Evolutionary conservation across 2,797 vertebrate genomes (phyloP).

Genomic region (Peromyscus attwateri): DNA sequence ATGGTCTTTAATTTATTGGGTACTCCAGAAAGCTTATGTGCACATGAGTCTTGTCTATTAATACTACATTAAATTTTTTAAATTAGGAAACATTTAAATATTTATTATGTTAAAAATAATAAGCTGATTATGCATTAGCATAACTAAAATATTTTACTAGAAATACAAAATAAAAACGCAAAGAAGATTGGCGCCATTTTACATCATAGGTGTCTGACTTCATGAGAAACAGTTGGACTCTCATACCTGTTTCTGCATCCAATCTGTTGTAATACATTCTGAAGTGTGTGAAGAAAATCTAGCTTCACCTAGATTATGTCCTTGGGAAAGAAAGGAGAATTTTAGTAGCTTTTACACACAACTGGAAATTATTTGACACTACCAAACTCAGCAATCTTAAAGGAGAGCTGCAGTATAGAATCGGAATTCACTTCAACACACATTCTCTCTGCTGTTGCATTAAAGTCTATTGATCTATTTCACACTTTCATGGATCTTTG

Average conservation of each 20-base stretch:
- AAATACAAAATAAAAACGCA: slow-evolving; percentile 45
- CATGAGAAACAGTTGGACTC: slow-evolving; percentile 45
- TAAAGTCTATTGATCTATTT: slow-evolving; percentile 35
- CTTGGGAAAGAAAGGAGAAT: slow-evolving; percentile 41
- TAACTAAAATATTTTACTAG: slow-evolving; percentile 36
- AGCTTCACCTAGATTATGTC: background rate
- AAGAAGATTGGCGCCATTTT: slow-evolving; percentile 35
- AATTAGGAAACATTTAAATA: slow-evolving; percentile 47
- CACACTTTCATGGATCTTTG: slow-evolving; percentile 34
- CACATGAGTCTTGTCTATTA: background rate
- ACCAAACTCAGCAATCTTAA: slow-evolving; percentile 29
- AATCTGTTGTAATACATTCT: slow-evolving; percentile 7
- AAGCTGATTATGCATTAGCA: background rate
- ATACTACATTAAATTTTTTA: background rate
- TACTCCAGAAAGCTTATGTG: background rate
- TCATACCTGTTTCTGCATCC: slow-evolving; percentile 33
- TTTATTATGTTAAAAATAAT: slow-evolving; percentile 39
- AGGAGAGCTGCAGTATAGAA: slow-evolving; percentile 7
- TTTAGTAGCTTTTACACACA: slow-evolving; percentile 42
- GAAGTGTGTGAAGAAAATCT: slow-evolving; percentile 22
- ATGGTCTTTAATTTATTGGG: background rate
- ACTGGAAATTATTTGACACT: slow-evolving; percentile 43
- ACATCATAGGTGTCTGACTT: background rate
- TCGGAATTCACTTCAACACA: background rate
- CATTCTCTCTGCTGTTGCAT: background rate